These are phyloP conservation scores for Rhinophrynus dorsalis DNA, from an alignment of 2,797 vertebrate species.

Conservation along the genomic window DNA sequence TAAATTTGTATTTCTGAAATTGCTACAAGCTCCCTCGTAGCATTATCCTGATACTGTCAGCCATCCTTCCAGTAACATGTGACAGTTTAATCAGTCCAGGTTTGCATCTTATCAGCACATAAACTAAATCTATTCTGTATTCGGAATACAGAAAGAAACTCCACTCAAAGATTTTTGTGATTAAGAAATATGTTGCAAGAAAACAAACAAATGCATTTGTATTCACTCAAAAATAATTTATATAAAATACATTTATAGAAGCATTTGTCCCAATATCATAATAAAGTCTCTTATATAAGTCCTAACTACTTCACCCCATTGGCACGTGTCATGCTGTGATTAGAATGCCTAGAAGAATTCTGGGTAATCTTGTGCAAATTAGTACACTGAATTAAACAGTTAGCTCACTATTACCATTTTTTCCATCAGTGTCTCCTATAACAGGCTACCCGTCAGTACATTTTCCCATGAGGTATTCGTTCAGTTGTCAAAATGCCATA, in stretches of 20 bases:
- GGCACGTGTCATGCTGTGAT: constrained; percentile 10
- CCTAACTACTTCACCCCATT: constrained; percentile 20
- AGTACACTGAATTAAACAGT: constrained; percentile 33
- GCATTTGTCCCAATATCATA: no score
- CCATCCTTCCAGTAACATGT: constrained; percentile 39
- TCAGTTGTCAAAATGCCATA: constrained; percentile 47
- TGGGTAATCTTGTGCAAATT: constrained; percentile 42
- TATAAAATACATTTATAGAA: no score
- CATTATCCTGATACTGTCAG: constrained; percentile 51
- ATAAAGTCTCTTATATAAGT: no score
- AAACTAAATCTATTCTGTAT: constrained; percentile 41
- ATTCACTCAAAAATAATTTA: no score
- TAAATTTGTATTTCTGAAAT: constrained; percentile 50
- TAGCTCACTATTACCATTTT: constrained; percentile 25
- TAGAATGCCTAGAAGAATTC: constrained; percentile 28
- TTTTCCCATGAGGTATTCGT: constrained; percentile 30
- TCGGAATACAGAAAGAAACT: background rate
- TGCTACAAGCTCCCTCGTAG: constrained; percentile 28
- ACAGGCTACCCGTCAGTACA: constrained; percentile 38
- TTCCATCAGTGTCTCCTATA: constrained; percentile 1
- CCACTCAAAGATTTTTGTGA: no score
- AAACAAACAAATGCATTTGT: no score
- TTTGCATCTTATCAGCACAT: constrained; percentile 45
- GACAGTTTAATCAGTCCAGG: constrained; percentile 49
- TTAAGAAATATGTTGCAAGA: no score